A percentile compares a stretch with the other conserved stretches of the same genome.
phyloP scores from a whole-genome alignment of 2,797 vertebrate genomes.

The Leontopithecus rosalia region DNA sequence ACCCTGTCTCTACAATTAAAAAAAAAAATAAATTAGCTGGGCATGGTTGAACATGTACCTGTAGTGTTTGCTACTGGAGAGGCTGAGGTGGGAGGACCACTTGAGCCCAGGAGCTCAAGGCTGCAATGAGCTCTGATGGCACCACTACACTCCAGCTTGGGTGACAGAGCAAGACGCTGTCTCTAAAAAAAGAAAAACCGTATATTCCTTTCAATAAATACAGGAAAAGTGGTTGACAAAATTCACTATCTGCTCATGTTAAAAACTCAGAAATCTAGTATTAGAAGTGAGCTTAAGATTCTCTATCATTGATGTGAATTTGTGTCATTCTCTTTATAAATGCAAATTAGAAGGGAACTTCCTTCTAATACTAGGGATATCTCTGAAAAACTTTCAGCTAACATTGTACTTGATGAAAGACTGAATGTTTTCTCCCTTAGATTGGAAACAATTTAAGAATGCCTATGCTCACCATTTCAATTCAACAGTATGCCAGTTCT shows the following conservation, averaged over 20 bases:
- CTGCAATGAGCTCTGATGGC: too few species aligned
- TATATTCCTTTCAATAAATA: not conserved
- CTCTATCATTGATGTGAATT: too few species aligned
- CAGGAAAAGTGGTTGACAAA: slow-evolving; percentile 1
- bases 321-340: too few species aligned
- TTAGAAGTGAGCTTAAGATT: not conserved
- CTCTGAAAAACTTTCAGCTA: not conserved
- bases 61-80: too few species aligned
- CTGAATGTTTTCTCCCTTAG: not conserved
- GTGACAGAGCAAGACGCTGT: too few species aligned
- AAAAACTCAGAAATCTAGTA: not conserved
- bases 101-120: too few species aligned
- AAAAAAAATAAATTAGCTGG: too few species aligned
- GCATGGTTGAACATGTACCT: too few species aligned
- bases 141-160: too few species aligned
- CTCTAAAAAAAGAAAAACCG: not conserved
- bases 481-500: not conserved
- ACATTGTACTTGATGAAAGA: not conserved
- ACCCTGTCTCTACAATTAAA: too few species aligned
- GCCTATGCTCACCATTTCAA: not conserved
- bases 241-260: not conserved
- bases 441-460: not conserved
- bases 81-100: too few species aligned
- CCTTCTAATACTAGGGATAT: not conserved
- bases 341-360: not conserved